phyloP scores from a whole-genome alignment of 2,888 invertebrate genomes.

The Brachyptera risi region DNA sequence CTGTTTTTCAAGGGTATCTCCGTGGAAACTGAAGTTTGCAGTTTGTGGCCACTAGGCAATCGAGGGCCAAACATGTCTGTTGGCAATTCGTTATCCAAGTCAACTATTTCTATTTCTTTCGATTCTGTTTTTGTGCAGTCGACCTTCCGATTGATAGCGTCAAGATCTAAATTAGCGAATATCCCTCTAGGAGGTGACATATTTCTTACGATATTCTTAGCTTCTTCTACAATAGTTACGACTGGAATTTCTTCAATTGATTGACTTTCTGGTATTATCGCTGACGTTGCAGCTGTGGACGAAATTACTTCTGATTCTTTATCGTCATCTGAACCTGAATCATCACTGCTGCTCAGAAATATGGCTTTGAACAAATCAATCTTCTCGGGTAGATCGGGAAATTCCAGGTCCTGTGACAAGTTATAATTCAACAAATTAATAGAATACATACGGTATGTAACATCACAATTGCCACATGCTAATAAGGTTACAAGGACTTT shows the following conservation, averaged over 20 bases:
- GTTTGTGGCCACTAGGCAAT: conserved; percentile 8
- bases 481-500: neutral
- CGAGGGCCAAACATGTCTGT: conserved; percentile 23
- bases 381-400: conserved; percentile 52
- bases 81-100: neutral
- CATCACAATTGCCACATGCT: too few relatives aligned
- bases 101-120: too few relatives aligned
- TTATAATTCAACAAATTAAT: neutral
- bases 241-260: neutral
- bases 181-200: conserved; percentile 68
- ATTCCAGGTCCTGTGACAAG: conserved; percentile 27
- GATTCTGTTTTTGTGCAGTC: neutral
- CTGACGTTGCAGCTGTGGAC: neutral
- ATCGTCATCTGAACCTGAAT: conserved; percentile 54
- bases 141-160: conserved; percentile 41
- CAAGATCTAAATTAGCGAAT: conserved; percentile 62
- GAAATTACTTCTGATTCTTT: conserved; percentile 41
- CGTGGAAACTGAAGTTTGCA: too few relatives aligned
- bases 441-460: too few relatives aligned
- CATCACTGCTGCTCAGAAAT: conserved; percentile 73
- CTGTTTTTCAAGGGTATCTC: neutral
- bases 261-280: too few relatives aligned
- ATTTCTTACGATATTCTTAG: conserved; percentile 58
- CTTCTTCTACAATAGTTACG: conserved; percentile 39
- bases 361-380: conserved; percentile 85